Percentiles rank a stretch among this genome's conserved stretches.
phyloP scores from a whole-genome alignment of 1,140 invertebrate genomes.

The Drosophila pallidifrons region DNA sequence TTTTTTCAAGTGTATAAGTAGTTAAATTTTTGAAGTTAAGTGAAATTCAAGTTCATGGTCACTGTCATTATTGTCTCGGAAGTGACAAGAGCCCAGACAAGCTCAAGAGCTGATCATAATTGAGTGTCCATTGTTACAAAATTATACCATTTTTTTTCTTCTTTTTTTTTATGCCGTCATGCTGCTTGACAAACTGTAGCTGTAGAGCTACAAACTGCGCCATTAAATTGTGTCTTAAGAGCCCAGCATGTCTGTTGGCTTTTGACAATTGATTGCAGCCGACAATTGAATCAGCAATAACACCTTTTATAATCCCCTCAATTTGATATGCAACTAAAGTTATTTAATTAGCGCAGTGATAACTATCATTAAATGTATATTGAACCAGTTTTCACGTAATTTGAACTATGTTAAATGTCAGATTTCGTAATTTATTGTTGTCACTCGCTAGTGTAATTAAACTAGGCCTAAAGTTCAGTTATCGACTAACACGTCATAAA shows the following conservation, averaged over 20 bases:
- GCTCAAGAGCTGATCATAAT: constrained; percentile 38
- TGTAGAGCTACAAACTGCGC: constrained; percentile 31
- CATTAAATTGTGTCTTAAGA: constrained; percentile 56
- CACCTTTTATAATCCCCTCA: constrained; percentile 1
- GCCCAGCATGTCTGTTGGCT: constrained; percentile 40
- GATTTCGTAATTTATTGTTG: constrained; percentile 16
- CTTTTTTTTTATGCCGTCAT: constrained; percentile 57
- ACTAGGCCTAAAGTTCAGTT: constrained; percentile 2
- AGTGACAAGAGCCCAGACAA: constrained; percentile 61
- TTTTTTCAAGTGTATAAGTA: constrained; percentile 4
- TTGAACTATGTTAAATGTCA: neutral
- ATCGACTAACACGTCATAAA: constrained; percentile 10
- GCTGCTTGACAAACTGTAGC: constrained; percentile 73
- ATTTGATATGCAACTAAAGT: constrained; percentile 30
- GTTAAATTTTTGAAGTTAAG: constrained; percentile 1
- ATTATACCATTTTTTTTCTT: constrained; percentile 26
- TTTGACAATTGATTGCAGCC: constrained; percentile 42
- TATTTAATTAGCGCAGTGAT: neutral
- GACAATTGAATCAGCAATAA: constrained; percentile 26
- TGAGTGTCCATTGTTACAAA: constrained; percentile 73
- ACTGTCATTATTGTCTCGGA: constrained; percentile 65
- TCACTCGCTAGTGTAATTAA: constrained; percentile 2
- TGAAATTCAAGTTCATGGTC: constrained; percentile 68
- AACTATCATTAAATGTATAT: constrained; percentile 10
- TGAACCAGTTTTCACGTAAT: constrained; percentile 27